phyloP scores from a whole-genome alignment of 2,797 vertebrate species.

The Rhadinocentrus ornatus region DNA sequence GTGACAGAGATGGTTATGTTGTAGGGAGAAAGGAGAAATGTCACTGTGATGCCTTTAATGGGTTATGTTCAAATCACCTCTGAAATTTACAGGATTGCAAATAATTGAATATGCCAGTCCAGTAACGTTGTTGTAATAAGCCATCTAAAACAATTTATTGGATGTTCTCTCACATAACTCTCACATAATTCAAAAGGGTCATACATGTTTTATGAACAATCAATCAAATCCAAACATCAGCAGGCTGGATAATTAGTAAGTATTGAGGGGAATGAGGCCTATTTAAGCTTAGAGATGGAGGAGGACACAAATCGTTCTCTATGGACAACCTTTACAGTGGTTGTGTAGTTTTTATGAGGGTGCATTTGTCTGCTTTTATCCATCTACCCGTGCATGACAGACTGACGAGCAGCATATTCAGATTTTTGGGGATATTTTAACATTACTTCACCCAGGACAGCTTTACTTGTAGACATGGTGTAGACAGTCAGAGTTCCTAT shows the following conservation, averaged over 20 bases:
- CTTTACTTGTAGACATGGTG: slow-evolving; percentile 10
- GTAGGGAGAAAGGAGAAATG: slow-evolving; percentile 63
- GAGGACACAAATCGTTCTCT: slow-evolving; percentile 38
- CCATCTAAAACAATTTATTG: slow-evolving; percentile 86
- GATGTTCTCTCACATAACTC: slow-evolving; percentile 77
- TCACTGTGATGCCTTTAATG: slow-evolving; percentile 75
- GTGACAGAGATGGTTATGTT: slow-evolving; percentile 66
- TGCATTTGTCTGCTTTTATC: slow-evolving; percentile 17
- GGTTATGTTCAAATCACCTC: slow-evolving; percentile 75
- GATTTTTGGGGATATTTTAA: slow-evolving; percentile 18
- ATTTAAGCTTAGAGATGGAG: slow-evolving; percentile 52
- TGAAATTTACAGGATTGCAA: slow-evolving; percentile 81
- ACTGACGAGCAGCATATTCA: not conserved
- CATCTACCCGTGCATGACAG: slow-evolving; percentile 1
- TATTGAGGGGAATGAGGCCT: slow-evolving; percentile 64
- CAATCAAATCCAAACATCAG: slow-evolving; percentile 80
- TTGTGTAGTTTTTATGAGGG: slow-evolving; percentile 13
- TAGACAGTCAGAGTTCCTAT: slow-evolving; percentile 14
- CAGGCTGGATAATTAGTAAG: slow-evolving; percentile 71
- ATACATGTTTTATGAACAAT: slow-evolving; percentile 84
- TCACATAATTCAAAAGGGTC: slow-evolving; percentile 81
- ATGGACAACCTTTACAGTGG: slow-evolving; percentile 29
- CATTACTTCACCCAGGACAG: slow-evolving; percentile 7
- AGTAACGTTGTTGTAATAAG: slow-evolving; percentile 84
- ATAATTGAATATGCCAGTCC: slow-evolving; percentile 82